A percentile compares a stretch with the other conserved stretches of the same genome.
phyloP scores from a whole-genome alignment of 1,140 invertebrate species.

The Drosophila insularis region DNA sequence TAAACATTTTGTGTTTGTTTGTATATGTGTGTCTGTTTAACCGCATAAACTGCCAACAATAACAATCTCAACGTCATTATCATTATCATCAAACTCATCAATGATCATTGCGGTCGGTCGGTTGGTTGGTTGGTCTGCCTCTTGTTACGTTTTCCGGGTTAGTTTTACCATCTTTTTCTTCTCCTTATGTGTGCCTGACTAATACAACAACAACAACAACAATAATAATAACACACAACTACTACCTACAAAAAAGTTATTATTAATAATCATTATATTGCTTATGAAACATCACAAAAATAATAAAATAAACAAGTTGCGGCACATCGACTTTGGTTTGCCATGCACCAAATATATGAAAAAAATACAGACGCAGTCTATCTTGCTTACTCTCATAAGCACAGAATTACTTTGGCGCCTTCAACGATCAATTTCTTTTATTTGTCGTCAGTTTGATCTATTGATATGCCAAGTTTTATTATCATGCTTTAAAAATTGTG shows the following conservation, averaged over 20 bases:
- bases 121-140: background rate
- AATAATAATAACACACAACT: constrained; percentile 17
- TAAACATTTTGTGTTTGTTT: background rate
- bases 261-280: constrained; percentile 13
- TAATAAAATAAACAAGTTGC: background rate
- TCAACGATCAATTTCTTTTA: too few relatives aligned
- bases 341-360: too few relatives aligned
- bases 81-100: background rate
- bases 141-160: constrained; percentile 42
- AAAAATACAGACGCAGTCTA: too few relatives aligned
- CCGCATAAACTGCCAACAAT: constrained; percentile 39
- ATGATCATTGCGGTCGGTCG: constrained; percentile 11
- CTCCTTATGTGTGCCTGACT: background rate
- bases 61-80: constrained; percentile 20
- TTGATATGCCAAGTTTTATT: too few relatives aligned
- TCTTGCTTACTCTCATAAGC: too few relatives aligned
- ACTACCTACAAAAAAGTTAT: constrained; percentile 12
- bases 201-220: background rate
- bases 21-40: constrained; percentile 8
- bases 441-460: too few relatives aligned
- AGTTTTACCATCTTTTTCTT: constrained; percentile 16
- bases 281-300: constrained; percentile 12
- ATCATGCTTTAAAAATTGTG: too few relatives aligned
- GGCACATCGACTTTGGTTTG: background rate
- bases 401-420: too few relatives aligned